Evolutionary conservation across 2,113 vertebrate species (phyloP).

Genomic region (Pseudorectes ferrugineus): DNA sequence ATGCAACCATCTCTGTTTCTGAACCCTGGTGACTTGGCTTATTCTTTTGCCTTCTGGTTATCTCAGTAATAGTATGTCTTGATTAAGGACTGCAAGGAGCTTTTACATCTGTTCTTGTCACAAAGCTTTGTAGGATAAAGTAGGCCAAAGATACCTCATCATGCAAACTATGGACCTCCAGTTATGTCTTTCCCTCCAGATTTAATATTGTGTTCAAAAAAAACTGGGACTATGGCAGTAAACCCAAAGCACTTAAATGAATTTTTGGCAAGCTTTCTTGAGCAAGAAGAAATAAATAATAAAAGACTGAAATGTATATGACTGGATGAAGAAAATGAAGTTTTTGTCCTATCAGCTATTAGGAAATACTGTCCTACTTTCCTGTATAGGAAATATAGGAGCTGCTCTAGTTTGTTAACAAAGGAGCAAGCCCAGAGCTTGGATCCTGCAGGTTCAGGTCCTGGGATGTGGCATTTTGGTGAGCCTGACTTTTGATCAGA

Average conservation of each 20-base stretch:
- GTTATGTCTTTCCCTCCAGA: neutral
- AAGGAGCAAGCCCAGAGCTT: neutral
- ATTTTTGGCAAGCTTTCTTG: neutral
- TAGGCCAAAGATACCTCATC: slow-evolving; percentile 9
- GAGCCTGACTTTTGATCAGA: neutral
- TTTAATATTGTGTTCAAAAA: neutral
- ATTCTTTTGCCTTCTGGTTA: slow-evolving; percentile 15
- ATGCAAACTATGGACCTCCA: neutral
- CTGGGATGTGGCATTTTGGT: neutral
- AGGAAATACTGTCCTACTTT: neutral
- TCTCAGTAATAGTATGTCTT: neutral
- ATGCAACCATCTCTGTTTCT: neutral
- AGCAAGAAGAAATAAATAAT: neutral
- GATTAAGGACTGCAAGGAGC: slow-evolving; percentile 32
- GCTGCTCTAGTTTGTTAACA: neutral
- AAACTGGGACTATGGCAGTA: neutral
- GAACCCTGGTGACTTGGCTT: neutral
- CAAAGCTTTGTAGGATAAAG: neutral
- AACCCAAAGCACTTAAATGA: neutral
- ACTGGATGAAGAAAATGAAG: neutral
- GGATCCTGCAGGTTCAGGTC: neutral
- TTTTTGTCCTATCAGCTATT: neutral
- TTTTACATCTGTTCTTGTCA: slow-evolving; percentile 27
- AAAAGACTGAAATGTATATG: neutral
- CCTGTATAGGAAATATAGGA: neutral